Conservation (phyloP, 2,888 invertebrate species). For the Cinara cedri region DNA sequence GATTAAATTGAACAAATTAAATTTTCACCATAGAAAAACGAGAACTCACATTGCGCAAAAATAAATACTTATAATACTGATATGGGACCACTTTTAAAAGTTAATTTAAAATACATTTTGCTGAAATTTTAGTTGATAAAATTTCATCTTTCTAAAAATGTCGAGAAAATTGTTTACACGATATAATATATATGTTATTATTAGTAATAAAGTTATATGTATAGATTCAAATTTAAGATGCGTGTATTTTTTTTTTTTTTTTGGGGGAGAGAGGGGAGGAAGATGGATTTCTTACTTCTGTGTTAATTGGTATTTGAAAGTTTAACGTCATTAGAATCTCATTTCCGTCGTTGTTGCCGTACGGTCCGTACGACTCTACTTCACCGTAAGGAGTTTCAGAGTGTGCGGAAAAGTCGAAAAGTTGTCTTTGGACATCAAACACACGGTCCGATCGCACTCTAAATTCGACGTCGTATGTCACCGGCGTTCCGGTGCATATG, state of each 20-base stretch:
- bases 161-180: too few relatives aligned
- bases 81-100: too few relatives aligned
- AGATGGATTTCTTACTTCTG: neutral
- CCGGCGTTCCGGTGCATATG: neutral
- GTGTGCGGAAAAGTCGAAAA: neutral
- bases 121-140: too few relatives aligned
- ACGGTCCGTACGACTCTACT: neutral
- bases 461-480: neutral
- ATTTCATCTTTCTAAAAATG: too few relatives aligned
- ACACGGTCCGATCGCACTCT: neutral
- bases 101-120: too few relatives aligned
- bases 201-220: too few relatives aligned
- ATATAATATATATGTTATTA: too few relatives aligned
- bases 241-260: neutral
- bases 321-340: neutral
- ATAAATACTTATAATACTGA: too few relatives aligned
- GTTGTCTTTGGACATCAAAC: neutral
- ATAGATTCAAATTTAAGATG: too few relatives aligned
- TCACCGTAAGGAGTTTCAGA: neutral
- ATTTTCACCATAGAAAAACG: too few relatives aligned
- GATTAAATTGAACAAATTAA: too few relatives aligned
- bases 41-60: too few relatives aligned
- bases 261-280: neutral
- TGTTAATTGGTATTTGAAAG: neutral
- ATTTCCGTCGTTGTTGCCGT: neutral